phyloP scores from a whole-genome alignment of 30 jellyfish, hydroid and myxozoan genomes.

The Aurelia aurita region DNA sequence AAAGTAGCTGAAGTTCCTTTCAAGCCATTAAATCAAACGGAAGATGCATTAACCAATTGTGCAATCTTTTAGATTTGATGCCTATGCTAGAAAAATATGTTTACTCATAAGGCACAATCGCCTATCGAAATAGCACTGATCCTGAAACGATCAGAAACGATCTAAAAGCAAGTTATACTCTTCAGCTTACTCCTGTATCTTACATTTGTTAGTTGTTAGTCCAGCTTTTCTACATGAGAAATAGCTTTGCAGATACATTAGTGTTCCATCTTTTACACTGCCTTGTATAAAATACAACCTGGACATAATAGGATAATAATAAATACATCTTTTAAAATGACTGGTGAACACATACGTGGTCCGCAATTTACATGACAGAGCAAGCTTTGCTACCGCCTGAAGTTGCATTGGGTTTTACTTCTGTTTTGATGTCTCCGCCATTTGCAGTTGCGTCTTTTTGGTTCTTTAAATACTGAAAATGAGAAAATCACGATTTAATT shows the following conservation, averaged over 20 bases:
- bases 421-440: constrained; percentile 92
- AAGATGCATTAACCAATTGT: too few species aligned
- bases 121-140: too few species aligned
- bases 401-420: constrained; percentile 66
- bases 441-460: constrained; percentile 84
- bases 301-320: constrained; percentile 1
- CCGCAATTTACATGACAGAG: constrained; percentile 59
- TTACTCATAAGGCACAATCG: too few species aligned
- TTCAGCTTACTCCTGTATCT: too few species aligned
- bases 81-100: too few species aligned
- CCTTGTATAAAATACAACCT: neutral
- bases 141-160: too few species aligned
- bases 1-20: too few species aligned
- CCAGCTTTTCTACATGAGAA: too few species aligned
- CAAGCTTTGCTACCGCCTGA: constrained; percentile 93
- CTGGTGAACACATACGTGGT: neutral
- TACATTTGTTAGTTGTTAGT: too few species aligned
- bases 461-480: constrained; percentile 79
- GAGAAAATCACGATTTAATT: neutral
- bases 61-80: too few species aligned
- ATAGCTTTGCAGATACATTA: constrained; percentile 1
- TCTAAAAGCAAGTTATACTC: too few species aligned
- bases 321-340: constrained; percentile 14
- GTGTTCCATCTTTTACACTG: constrained; percentile 3
- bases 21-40: too few species aligned